Evolutionary conservation across 2,888 invertebrate species (phyloP).

Genomic region (Apodemia mormo): DNA sequence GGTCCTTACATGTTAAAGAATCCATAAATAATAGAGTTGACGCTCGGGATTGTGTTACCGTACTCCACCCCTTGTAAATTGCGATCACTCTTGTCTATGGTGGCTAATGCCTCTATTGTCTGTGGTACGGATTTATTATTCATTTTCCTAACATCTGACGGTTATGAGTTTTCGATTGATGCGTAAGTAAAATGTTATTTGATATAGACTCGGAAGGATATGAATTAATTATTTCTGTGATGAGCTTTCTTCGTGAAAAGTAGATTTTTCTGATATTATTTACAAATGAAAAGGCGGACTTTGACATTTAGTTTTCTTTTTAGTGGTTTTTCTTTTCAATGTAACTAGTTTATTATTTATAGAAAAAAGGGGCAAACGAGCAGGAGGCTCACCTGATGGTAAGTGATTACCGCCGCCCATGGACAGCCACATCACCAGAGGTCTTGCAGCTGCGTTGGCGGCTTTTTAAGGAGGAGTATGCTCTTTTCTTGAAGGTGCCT

Average conservation of each 20-base stretch:
- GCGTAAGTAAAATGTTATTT: conserved; percentile 38
- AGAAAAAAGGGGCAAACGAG: too few relatives aligned
- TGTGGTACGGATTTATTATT: conserved; percentile 77
- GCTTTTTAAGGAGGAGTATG: too few relatives aligned
- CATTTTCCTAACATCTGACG: conserved; percentile 74
- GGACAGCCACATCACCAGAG: too few relatives aligned
- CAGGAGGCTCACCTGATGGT: too few relatives aligned
- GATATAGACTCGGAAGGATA: conserved; percentile 31
- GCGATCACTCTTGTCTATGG: conserved; percentile 69
- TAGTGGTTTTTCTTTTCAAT: background rate
- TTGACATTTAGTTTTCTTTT: background rate
- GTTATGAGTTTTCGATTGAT: conserved; percentile 62
- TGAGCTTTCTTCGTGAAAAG: conserved; percentile 22
- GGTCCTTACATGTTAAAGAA: conserved; percentile 81
- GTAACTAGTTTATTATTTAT: too few relatives aligned
- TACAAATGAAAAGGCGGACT: background rate
- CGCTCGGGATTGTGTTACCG: conserved; percentile 73
- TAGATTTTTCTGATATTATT: background rate
- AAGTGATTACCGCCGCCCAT: too few relatives aligned
- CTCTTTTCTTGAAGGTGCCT: too few relatives aligned
- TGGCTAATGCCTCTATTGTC: conserved; percentile 77
- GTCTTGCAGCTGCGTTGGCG: too few relatives aligned
- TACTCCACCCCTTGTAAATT: conserved; percentile 51
- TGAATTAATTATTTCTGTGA: conserved; percentile 29
- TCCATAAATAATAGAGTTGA: conserved; percentile 82